Evolutionary conservation across 2,113 vertebrate species (phyloP).

Genomic region (Perca fluviatilis): DNA sequence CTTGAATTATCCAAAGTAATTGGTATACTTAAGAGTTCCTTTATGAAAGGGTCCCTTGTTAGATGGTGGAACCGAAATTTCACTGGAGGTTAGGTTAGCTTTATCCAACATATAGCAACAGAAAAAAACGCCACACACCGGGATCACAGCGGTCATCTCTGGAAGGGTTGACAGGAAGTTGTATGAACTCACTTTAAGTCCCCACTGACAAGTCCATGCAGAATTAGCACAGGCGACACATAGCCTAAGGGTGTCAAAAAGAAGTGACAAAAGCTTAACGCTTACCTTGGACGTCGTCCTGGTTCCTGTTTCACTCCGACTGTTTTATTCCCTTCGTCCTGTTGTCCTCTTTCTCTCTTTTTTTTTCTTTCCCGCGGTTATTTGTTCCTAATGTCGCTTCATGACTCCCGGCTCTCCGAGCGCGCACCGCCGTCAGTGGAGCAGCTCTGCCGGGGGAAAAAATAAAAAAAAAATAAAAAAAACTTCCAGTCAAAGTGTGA

Average conservation of each 20-base stretch:
- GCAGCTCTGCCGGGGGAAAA: background rate
- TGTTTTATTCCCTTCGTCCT: constrained; percentile 4
- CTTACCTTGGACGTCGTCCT: constrained; percentile 61
- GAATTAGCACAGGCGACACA: background rate
- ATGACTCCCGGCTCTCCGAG: constrained; percentile 30
- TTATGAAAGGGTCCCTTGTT: too few relatives aligned
- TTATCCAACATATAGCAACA: too few relatives aligned
- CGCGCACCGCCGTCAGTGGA: constrained; percentile 22
- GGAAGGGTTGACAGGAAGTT: too few relatives aligned
- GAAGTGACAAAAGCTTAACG: background rate
- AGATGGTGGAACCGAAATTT: too few relatives aligned
- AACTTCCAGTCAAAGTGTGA: constrained; percentile 61
- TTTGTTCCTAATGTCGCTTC: constrained; percentile 32
- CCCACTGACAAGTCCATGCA: background rate
- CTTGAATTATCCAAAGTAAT: too few relatives aligned
- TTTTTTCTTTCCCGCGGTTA: background rate
- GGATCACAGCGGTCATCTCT: too few relatives aligned
- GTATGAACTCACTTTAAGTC: too few relatives aligned
- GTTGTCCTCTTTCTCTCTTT: background rate
- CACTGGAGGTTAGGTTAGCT: too few relatives aligned
- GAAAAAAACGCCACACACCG: too few relatives aligned
- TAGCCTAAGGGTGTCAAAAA: background rate
- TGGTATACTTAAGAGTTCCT: too few relatives aligned
- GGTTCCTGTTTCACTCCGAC: background rate
- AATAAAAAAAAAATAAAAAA: too few relatives aligned